A percentile compares a stretch with the other conserved stretches of the same genome.
These are phyloP conservation scores for Hassar affinis DNA, from an alignment of 2,113 vertebrate species.

Conservation along the genomic window DNA sequence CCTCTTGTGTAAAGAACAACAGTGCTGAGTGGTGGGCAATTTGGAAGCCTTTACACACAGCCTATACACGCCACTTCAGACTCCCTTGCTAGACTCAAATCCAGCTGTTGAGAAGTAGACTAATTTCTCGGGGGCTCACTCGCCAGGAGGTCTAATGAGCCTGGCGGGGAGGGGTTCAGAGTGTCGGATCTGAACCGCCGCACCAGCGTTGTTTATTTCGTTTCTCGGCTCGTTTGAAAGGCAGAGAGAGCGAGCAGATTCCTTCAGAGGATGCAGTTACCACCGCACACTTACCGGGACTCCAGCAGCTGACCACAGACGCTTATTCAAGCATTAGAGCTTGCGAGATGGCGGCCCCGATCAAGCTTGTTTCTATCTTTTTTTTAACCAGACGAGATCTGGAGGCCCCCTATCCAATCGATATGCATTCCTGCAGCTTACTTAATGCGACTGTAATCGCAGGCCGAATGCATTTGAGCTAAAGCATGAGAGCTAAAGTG, in stretches of 20 bases:
- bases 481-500: slow-evolving; percentile 58
- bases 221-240: slow-evolving; percentile 69
- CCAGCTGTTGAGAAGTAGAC: slow-evolving; percentile 69
- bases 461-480: slow-evolving; percentile 63
- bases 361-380: slow-evolving; percentile 55
- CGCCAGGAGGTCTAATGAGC: slow-evolving; percentile 45
- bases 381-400: slow-evolving; percentile 55
- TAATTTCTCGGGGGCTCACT: slow-evolving; percentile 66
- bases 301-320: slow-evolving; percentile 69
- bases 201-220: slow-evolving; percentile 70
- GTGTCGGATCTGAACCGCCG: slow-evolving; percentile 26
- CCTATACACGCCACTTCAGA: background rate
- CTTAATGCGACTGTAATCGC: slow-evolving; percentile 75
- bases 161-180: slow-evolving; percentile 55
- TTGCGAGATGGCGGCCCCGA: slow-evolving; percentile 59
- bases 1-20: background rate
- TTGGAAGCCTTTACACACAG: background rate
- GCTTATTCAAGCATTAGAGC: slow-evolving; percentile 66
- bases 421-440: slow-evolving; percentile 70
- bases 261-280: slow-evolving; percentile 76
- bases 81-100: slow-evolving; percentile 64
- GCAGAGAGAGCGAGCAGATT: slow-evolving; percentile 59
- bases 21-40: slow-evolving; percentile 10
- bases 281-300: slow-evolving; percentile 74
- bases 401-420: slow-evolving; percentile 66